Evolutionary conservation across 2,797 vertebrate genomes (phyloP).

Genomic region (Gymnothorax javanicus): DNA sequence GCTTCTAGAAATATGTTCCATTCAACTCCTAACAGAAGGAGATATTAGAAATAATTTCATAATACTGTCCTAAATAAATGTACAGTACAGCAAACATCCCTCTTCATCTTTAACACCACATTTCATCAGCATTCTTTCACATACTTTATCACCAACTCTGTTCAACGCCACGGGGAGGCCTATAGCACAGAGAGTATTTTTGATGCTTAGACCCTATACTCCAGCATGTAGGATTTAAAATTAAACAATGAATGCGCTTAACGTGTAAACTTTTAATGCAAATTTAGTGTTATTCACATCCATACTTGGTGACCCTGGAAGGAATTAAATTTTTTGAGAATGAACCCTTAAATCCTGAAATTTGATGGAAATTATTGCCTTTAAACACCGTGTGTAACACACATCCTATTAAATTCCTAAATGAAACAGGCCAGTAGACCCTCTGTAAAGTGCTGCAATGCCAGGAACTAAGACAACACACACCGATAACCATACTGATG

Average conservation of each 20-base stretch:
- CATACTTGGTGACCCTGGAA: no score
- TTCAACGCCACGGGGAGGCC: no score
- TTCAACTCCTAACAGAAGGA: conserved; percentile 44
- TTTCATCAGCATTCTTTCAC: neutral
- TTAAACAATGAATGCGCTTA: no score
- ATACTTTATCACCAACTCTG: neutral
- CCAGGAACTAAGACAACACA: no score
- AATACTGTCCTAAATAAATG: conserved; percentile 13
- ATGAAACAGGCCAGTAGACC: neutral
- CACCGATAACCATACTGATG: no score
- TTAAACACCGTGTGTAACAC: neutral
- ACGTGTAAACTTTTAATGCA: no score
- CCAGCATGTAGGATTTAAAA: no score
- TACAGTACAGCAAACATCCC: neutral
- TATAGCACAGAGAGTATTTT: no score
- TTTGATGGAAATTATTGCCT: neutral
- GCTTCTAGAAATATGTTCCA: conserved; percentile 55
- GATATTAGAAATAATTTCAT: conserved; percentile 1
- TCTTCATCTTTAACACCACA: neutral
- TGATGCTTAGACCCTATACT: no score
- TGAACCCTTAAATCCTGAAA: neutral
- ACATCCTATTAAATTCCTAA: neutral
- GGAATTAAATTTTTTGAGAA: no score
- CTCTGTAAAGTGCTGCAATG: no score
- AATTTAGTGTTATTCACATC: no score